Base-by-base conservation (phyloP, 2,888 invertebrate genomes). In the Ischnura elegans region DNA sequence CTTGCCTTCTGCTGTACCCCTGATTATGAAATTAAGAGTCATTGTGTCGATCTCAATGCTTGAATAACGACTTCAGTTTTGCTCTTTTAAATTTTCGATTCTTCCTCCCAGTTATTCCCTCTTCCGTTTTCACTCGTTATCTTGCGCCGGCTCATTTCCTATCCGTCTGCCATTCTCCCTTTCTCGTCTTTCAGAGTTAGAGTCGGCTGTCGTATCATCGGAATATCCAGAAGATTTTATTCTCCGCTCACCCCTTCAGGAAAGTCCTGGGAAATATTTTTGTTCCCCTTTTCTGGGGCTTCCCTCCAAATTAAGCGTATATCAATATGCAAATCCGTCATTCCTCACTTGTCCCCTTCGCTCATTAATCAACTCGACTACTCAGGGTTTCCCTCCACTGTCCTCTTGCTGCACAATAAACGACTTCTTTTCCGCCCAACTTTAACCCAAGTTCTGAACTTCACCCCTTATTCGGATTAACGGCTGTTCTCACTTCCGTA, bases 271-370 rank as follows among this genome's bases (percentile, higher is more conserved):
- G 76, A 45, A 90, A 25, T 43, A 66, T 86, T 86, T 86, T 86
- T 25, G 29, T 76, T 76, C n/a, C 36, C 29, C 66, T 36, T 25
- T 6, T 13, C 76, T 36, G 51, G 2, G 51, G 13, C 51, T 51
- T 10, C 43, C 61, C 61, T 90, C 61, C 55, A 55, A 87, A 87
- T 55, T 87, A 87, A 87, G 87, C 87, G 29, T 43, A 42, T 90
- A 66, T 90, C 90, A 55, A 61, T 90, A 90, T 90, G 90, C 61
- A 90, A 90, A 90, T 90, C 25, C 43, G 43, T n/a, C 90, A 2
- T 42, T n/a, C 42, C 21, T 16, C 51, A 13, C 29, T 36, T 36
- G 42, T 42, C 87, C 42, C 55, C 55, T n/a, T 36, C 55, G 45
- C n/a, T 46, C 86, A 86, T 86, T 86, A 86, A 86, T 86, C 86